Evolutionary conservation across 2,888 invertebrate species (phyloP).

Genomic region (Luffia ferchaultella): DNA sequence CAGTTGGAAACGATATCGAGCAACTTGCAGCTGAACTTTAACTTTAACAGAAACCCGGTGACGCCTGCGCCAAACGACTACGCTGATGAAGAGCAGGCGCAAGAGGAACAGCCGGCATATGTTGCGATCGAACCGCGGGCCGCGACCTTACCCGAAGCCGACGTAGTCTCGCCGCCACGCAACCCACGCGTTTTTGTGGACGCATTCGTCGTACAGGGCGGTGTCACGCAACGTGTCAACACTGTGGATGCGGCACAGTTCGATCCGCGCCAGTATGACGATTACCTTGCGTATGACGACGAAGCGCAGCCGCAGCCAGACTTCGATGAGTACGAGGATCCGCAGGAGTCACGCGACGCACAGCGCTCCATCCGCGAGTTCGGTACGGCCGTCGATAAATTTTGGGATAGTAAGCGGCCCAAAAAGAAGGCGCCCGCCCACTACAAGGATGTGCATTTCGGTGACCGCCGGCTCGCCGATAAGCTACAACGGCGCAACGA

Average conservation of each 20-base stretch:
- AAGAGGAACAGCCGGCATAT: constrained; percentile 20
- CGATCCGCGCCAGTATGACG: constrained; percentile 26
- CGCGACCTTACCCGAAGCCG: constrained; percentile 35
- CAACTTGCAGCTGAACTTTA: constrained; percentile 46
- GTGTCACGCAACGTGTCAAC: constrained; percentile 43
- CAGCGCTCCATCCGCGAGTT: constrained; percentile 41
- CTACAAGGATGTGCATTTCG: constrained; percentile 51
- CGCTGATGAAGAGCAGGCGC: constrained; percentile 12
- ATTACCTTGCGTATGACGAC: constrained; percentile 39
- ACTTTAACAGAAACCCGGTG: constrained; percentile 41
- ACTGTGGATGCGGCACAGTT: constrained; percentile 39
- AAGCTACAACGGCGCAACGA: constrained; percentile 23
- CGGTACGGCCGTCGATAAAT: constrained; percentile 44
- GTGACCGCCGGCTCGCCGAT: constrained; percentile 36
- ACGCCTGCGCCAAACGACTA: constrained; percentile 18
- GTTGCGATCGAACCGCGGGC: constrained; percentile 45
- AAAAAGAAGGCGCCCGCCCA: constrained; percentile 30
- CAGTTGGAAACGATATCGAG: constrained; percentile 44
- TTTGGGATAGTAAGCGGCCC: constrained; percentile 41
- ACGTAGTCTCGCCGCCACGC: constrained; percentile 23
- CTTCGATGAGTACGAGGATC: constrained; percentile 50
- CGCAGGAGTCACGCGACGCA: constrained; percentile 42
- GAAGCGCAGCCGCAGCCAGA: constrained; percentile 30
- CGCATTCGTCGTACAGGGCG: constrained; percentile 47
- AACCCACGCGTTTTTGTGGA: constrained; percentile 51